Evolutionary conservation across 2,113 vertebrate species (phyloP).

Genomic region (Engraulis encrasicolus): DNA sequence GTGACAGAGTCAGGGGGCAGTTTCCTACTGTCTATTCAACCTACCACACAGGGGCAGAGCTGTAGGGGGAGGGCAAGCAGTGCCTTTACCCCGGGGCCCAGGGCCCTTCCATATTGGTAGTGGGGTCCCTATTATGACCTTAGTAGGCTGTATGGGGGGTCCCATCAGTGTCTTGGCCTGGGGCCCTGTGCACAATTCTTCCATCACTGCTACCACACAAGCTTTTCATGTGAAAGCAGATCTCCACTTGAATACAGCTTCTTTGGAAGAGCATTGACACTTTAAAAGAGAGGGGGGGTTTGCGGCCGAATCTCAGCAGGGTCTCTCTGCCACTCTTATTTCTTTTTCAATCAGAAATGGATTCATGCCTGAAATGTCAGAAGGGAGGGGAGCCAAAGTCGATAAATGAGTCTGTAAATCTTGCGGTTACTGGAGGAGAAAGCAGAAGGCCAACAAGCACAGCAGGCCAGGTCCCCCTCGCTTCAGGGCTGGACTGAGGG

Average conservation of each 20-base stretch:
- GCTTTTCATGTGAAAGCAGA: background rate
- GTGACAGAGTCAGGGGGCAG: background rate
- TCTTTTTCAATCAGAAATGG: background rate
- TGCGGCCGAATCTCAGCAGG: background rate
- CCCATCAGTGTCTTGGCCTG: no score
- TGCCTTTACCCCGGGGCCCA: no score
- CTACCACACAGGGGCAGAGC: no score
- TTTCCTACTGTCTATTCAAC: background rate
- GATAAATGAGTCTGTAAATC: constrained; percentile 15
- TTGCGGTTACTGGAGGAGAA: constrained; percentile 13
- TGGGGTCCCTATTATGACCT: no score
- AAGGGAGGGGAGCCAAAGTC: background rate
- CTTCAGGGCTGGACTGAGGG: no score
- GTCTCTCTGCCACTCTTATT: background rate
- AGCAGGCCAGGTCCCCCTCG: no score
- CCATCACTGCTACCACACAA: no score
- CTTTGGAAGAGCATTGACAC: background rate
- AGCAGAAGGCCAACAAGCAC: background rate
- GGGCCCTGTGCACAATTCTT: no score
- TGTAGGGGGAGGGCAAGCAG: no score
- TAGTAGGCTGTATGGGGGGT: no score
- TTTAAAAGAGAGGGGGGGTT: background rate
- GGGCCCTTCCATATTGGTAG: no score
- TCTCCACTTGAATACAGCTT: background rate
- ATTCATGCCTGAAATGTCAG: constrained; percentile 8